phyloP scores from a whole-genome alignment of 1,140 invertebrate species.

The Pogonomyrmex barbatus region DNA sequence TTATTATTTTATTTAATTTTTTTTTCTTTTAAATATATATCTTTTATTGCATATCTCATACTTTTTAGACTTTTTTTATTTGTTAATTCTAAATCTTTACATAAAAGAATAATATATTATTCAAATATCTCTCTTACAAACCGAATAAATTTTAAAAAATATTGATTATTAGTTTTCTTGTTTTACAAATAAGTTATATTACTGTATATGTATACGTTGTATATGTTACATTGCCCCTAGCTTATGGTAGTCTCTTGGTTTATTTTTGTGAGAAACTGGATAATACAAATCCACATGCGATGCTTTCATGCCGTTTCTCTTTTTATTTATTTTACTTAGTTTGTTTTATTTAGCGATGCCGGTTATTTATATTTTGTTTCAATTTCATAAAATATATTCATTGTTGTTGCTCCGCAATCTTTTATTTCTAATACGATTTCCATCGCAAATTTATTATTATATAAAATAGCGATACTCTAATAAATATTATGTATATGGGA shows the following conservation, averaged over 20 bases:
- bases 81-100: neutral
- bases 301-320: slow-evolving; percentile 26
- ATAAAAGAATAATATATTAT: slow-evolving; percentile 8
- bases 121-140: neutral
- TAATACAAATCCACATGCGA: slow-evolving; percentile 26
- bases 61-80: neutral
- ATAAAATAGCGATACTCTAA: slow-evolving; percentile 26
- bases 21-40: neutral
- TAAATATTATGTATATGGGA: neutral
- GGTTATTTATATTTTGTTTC: slow-evolving; percentile 48
- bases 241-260: slow-evolving; percentile 1
- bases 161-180: slow-evolving; percentile 20
- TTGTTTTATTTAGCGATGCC: slow-evolving; percentile 32
- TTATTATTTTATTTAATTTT: neutral
- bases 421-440: slow-evolving; percentile 33
- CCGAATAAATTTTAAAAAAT: neutral
- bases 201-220: neutral
- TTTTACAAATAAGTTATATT: neutral
- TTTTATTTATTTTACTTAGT: slow-evolving; percentile 53
- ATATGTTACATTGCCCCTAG: slow-evolving; percentile 16
- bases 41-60: neutral
- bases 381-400: slow-evolving; percentile 48
- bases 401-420: neutral
- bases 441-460: slow-evolving; percentile 15
- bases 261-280: slow-evolving; percentile 24